Conservation (phyloP, 2,113 vertebrate species). For the Neogobius melanostomus region DNA sequence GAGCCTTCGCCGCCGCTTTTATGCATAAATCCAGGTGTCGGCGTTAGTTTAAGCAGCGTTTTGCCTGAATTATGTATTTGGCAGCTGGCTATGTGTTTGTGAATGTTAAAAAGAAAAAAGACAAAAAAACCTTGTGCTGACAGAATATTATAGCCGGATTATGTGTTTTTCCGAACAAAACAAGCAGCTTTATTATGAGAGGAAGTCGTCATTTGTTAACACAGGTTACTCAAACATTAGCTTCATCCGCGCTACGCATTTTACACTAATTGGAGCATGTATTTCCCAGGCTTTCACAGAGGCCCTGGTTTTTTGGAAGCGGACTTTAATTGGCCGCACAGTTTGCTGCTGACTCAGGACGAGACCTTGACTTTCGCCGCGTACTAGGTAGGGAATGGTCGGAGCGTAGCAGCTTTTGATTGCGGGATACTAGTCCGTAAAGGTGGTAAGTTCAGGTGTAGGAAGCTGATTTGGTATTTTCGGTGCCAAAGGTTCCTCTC, state of each 20-base stretch:
- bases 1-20: background rate
- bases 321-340: conserved; percentile 30
- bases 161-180: background rate
- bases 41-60: conserved; percentile 15
- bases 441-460: conserved; percentile 45
- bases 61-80: conserved; percentile 19
- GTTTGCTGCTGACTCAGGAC: conserved; percentile 60
- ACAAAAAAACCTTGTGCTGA: background rate
- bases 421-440: background rate
- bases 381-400: conserved; percentile 49
- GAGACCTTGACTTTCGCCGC: conserved; percentile 34
- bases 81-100: conserved; percentile 22
- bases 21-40: conserved; percentile 22
- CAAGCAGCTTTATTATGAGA: conserved; percentile 6
- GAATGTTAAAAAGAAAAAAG: background rate
- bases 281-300: conserved; percentile 6
- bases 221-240: conserved; percentile 2
- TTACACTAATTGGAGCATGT: conserved; percentile 10
- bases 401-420: conserved; percentile 11
- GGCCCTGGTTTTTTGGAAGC: conserved; percentile 19
- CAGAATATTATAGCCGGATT: background rate
- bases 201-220: background rate
- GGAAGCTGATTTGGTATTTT: conserved; percentile 65
- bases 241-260: background rate
- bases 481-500: conserved; percentile 50